A percentile compares a stretch with the other conserved stretches of the same genome.
These are phyloP conservation scores for Phalacrocorax pelagicus DNA, from an alignment of 2,113 vertebrate genomes.

Conservation along the genomic window DNA sequence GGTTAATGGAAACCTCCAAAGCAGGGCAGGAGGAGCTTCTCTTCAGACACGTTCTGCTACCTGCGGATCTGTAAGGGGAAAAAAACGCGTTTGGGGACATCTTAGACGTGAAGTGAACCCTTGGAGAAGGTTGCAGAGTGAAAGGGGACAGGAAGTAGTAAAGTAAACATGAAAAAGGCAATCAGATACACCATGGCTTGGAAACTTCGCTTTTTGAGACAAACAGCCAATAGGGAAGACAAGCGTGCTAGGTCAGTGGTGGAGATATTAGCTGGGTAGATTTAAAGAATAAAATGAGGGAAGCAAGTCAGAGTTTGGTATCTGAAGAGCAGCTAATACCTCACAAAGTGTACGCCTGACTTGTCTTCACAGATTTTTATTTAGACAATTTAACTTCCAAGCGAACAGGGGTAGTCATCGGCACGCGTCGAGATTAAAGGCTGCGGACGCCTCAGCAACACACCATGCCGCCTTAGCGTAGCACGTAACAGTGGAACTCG, in stretches of 20 bases:
- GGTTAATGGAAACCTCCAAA: not conserved
- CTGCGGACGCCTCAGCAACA: not conserved
- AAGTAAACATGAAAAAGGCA: not conserved
- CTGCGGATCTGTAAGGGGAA: not conserved
- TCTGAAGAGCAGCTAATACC: not conserved
- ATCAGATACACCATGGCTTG: not conserved
- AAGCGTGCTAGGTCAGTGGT: not conserved
- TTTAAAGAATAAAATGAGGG: not conserved
- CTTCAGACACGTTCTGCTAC: not conserved
- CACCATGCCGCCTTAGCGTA: not conserved
- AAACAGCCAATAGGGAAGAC: not conserved
- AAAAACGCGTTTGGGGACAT: not conserved
- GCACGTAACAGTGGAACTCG: not conserved
- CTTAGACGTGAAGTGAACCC: not conserved
- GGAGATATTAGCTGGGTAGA: not conserved
- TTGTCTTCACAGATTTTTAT: not conserved
- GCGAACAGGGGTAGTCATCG: rapidly evolving
- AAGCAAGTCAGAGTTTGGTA: not conserved
- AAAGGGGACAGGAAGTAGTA: not conserved
- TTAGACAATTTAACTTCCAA: not conserved
- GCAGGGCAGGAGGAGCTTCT: not conserved
- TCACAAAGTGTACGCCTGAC: rapidly evolving
- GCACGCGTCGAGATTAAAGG: not conserved
- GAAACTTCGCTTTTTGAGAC: not conserved
- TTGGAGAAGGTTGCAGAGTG: not conserved